phyloP scores from a whole-genome alignment of 2,113 vertebrate genomes.

The Ciconia boyciana region DNA sequence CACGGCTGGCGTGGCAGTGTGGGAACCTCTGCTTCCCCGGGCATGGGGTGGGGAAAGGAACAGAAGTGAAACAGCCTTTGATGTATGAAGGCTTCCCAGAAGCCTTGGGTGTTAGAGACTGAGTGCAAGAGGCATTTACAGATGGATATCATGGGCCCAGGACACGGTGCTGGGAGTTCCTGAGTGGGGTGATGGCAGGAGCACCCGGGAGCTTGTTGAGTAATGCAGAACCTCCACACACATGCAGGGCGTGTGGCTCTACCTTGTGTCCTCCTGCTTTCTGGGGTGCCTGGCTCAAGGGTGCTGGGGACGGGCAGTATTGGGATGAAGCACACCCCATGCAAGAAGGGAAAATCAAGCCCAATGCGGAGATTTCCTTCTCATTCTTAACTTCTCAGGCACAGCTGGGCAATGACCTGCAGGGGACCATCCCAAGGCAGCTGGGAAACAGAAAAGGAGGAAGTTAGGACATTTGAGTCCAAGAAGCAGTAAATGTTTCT shows the following conservation, averaged over 20 bases:
- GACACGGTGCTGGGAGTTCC: not conserved
- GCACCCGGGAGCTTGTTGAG: not conserved
- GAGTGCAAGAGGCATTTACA: not conserved
- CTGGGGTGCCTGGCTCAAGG: not conserved
- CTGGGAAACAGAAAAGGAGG: not conserved
- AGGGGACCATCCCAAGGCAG: not conserved
- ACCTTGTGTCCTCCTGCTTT: not conserved
- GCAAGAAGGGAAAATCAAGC: not conserved
- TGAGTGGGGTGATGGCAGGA: not conserved
- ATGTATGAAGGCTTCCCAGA: not conserved
- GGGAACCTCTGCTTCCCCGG: not conserved
- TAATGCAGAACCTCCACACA: not conserved
- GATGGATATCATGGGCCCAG: not conserved
- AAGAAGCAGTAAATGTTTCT: not conserved
- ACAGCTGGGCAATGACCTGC: not conserved
- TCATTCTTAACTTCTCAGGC: not conserved
- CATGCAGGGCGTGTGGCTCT: not conserved
- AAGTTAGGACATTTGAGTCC: not conserved
- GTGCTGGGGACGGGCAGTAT: not conserved
- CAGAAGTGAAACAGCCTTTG: not conserved
- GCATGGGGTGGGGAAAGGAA: not conserved
- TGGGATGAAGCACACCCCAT: not conserved
- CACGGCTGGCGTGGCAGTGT: not conserved
- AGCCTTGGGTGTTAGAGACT: not conserved
- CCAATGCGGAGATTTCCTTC: not conserved